Percentiles rank a stretch among this genome's conserved stretches.
These are phyloP conservation scores for Brachionus angularis DNA, from an alignment of 1,140 invertebrate genomes.

Conservation along the genomic window DNA sequence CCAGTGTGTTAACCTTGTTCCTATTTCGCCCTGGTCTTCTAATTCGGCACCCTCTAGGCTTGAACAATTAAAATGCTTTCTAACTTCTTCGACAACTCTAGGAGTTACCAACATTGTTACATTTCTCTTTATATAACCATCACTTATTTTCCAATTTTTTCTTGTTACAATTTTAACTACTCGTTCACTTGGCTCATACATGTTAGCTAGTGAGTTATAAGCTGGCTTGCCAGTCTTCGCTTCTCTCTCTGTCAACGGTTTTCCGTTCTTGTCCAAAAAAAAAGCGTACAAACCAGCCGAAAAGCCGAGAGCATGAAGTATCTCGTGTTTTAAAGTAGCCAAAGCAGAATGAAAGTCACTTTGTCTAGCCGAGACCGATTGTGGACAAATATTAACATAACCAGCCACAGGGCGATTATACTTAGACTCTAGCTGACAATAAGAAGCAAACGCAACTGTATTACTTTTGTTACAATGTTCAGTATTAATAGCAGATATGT, in stretches of 20 bases:
- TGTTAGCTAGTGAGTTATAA: constrained; percentile 67
- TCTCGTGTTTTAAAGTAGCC: constrained; percentile 97
- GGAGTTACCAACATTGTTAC: constrained; percentile 89
- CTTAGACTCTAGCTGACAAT: constrained; percentile 90
- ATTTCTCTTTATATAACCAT: constrained; percentile 68
- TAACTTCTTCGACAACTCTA: constrained; percentile 70
- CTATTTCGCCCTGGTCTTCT: constrained; percentile 94
- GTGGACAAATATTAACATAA: constrained; percentile 93
- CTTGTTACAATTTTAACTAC: constrained; percentile 77
- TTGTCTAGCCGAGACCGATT: constrained; percentile 83
- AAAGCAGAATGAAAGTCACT: constrained; percentile 86
- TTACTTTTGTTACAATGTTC: constrained; percentile 73
- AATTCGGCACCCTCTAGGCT: constrained; percentile 89
- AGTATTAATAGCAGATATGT: constrained; percentile 88
- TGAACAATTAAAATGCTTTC: constrained; percentile 83
- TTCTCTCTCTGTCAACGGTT: constrained; percentile 74
- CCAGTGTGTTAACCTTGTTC: constrained; percentile 95
- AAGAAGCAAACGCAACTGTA: constrained; percentile 93
- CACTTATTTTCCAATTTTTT: constrained; percentile 75
- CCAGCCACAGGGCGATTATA: constrained; percentile 92
- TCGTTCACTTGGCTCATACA: constrained; percentile 82
- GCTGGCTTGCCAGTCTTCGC: constrained; percentile 71
- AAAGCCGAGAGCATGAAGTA: constrained; percentile 92
- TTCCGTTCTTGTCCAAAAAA: constrained; percentile 77
- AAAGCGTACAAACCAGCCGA: constrained; percentile 91